Evolutionary conservation across 2,888 invertebrate genomes (phyloP), one percentile per base, ranked within the genome.

Genomic region (Aelia acuminata): DNA sequence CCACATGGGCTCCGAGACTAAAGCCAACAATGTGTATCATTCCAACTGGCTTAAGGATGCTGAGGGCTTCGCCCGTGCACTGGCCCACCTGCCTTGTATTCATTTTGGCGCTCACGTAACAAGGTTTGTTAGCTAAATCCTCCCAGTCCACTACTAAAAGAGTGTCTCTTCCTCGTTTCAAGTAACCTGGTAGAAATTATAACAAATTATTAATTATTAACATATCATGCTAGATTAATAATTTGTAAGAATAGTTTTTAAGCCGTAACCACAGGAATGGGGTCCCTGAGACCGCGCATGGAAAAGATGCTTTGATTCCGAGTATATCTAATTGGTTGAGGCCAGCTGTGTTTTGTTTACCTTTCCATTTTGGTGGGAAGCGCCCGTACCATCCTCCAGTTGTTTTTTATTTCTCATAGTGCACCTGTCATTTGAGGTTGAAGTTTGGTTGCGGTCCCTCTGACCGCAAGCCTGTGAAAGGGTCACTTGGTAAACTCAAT

Each of bases 141-240:
- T 96, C 95, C 96, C 96, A 96, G 92, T 96, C 96, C 85, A 96
- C 93, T 92, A 96, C 93, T 92, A 96, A 94, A 35, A 96, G 95
- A 92, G 96, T 96, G 93, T 95, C 96, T 88, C 94, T 94, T 1
- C 95, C 95, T 91, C 95, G 95, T 5, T 93, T 94, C 39, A 95
- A 92, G 91, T 96, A 96, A 20, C 96, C 96, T 95, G 92, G 26
- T 50, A 84, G 85, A 35, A 15, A 57, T 26, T 18, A 5, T n/a
- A 5, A 39, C 84, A 43, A 11, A 47, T 84, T 15, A 84, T n/a
- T 5, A 22, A 20, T n/a, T 3, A 22, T 84, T 43, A 20, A 39
- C 7, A 10, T 18, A 26, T 26, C 10, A 63, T 31, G 35, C 22
- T 1, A 11, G n/a, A 39, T 31, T 31, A 63, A 22, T 63, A 5